Conservation (phyloP, 2,797 vertebrate species). For the Enteromius paludinosus region DNA sequence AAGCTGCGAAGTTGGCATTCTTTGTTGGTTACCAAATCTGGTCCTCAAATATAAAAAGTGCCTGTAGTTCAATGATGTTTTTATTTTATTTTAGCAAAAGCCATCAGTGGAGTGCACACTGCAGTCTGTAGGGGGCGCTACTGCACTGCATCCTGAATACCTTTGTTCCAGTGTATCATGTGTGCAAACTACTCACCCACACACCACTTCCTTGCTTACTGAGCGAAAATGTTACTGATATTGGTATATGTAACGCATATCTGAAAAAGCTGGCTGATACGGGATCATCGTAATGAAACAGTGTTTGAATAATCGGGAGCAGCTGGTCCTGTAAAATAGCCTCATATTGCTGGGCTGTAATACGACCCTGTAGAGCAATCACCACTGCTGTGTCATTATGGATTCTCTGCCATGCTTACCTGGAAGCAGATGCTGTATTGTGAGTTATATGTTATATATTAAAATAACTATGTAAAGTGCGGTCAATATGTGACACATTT, state of each 20-base stretch:
- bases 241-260: not conserved
- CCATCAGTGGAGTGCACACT: not conserved
- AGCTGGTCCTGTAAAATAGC: slow-evolving; percentile 21
- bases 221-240: not conserved
- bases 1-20: not conserved
- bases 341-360: slow-evolving; percentile 30
- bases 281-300: not conserved
- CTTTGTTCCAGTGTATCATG: not conserved
- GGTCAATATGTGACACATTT: not conserved
- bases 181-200: not conserved
- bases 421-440: slow-evolving; percentile 2
- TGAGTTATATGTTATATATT: not conserved
- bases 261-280: not conserved
- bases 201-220: not conserved
- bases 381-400: slow-evolving; percentile 3
- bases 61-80: not conserved
- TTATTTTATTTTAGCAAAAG: not conserved
- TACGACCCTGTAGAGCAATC: slow-evolving; percentile 26
- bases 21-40: not conserved
- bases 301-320: slow-evolving; percentile 21
- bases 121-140: not conserved
- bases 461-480: not conserved
- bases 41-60: not conserved
- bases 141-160: not conserved
- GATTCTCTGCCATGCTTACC: slow-evolving; percentile 15